Evolutionary conservation across 2,113 vertebrate species (phyloP), one percentile per base, ranked within the genome.

Genomic region (Protobothrops flavoviridis): DNA sequence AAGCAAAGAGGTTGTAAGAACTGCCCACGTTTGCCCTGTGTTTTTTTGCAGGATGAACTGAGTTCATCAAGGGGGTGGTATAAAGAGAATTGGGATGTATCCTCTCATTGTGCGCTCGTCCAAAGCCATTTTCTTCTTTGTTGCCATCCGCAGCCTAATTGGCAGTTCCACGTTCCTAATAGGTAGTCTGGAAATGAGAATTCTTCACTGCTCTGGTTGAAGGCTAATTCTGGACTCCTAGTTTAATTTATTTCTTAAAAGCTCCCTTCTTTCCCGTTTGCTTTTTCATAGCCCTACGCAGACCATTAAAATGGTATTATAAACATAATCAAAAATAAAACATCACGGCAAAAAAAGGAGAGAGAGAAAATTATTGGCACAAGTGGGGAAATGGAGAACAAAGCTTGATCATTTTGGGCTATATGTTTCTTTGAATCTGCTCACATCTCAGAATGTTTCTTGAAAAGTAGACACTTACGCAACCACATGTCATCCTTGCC

Each of bases 211-310:
- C 10, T 90, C 57, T 39, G 9, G 89, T 93, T 91, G 88, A 6
- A 45, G 6, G 52, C 48, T 95, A 93, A 96, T 95, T 93, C 89
- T 86, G 50, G 55, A 48, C 89, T 50, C 59, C 91, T 55, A 23
- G 55, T 52, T 89, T 94, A 91, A 93, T 94, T 94, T 94, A 91
- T 95, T 96, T 89, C 45, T 95, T 52, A 91, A 59, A 33, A 89
- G 86, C 93, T 95, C 86, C 24, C 87, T 85, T 89, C 90, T 20
- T 95, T 52, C 4, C 7, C 90, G 86, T 93, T 3, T 23, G 91
- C 29, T 23, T 24, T 11, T 23, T 91, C 55, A 93, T 1, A 0
- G 20, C 89, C 85, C 91, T 95, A 33, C 61, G 7, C 33, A 93
- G 94, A 56, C 45, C 94, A 53, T 94, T 93, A 93, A 94, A 93